Percentiles rank a stretch among this genome's conserved stretches.
Evolutionary conservation across 2,797 vertebrate species (phyloP).

Genomic region (Artibeus jamaicensis): DNA sequence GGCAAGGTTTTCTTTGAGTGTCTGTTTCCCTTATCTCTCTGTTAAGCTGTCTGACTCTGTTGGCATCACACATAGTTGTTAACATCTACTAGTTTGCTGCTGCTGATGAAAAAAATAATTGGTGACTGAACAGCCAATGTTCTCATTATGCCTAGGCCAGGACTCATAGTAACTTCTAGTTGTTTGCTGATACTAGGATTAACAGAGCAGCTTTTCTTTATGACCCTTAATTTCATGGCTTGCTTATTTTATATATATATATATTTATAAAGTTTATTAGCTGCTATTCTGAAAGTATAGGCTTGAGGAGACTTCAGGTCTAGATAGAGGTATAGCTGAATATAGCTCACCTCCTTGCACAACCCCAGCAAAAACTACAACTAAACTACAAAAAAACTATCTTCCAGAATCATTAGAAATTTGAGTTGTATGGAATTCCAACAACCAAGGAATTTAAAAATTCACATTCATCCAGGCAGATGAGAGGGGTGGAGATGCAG

Average conservation of each 20-base stretch:
- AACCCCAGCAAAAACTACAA: not conserved
- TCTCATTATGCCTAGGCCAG: not conserved
- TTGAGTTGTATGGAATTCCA: too few relatives aligned
- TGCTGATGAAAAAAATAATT: not conserved
- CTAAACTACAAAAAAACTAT: not conserved
- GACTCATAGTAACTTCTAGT: not conserved
- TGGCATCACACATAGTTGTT: not conserved
- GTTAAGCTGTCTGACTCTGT: not conserved
- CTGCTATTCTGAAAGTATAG: slow-evolving; percentile 54
- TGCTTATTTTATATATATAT: not conserved
- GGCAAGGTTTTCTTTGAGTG: not conserved
- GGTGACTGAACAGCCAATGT: not conserved
- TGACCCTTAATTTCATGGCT: not conserved
- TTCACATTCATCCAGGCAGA: not conserved
- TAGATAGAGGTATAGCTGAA: not conserved
- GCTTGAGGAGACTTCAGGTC: not conserved
- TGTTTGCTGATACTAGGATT: not conserved
- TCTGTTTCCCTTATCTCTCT: not conserved
- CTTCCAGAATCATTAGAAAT: not conserved
- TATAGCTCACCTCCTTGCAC: not conserved
- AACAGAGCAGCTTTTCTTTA: not conserved
- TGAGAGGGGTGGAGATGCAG: not conserved
- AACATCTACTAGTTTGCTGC: not conserved
- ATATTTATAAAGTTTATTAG: not conserved
- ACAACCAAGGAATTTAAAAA: not conserved